phyloP scores from a whole-genome alignment of 2,888 invertebrate genomes.

The Drosophila atroscutellata region DNA sequence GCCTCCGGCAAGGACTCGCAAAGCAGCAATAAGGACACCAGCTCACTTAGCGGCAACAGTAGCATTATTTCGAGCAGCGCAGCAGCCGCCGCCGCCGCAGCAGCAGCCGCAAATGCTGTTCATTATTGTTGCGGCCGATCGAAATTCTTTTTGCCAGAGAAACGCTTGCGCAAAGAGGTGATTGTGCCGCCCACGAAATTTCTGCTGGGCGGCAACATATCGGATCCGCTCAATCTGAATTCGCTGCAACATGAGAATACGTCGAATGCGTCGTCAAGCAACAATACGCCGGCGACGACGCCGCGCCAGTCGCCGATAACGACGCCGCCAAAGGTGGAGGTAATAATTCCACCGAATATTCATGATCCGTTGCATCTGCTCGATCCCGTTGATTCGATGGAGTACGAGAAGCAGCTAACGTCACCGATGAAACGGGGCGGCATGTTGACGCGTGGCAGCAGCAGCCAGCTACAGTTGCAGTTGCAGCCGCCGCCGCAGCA shows the following conservation, averaged over 20 bases:
- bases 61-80: constrained; percentile 71
- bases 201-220: constrained; percentile 95
- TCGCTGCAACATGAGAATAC: constrained; percentile 93
- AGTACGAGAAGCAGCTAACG: constrained; percentile 92
- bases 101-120: constrained; percentile 59
- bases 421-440: constrained; percentile 88
- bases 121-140: constrained; percentile 85
- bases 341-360: constrained; percentile 96
- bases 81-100: constrained; percentile 44
- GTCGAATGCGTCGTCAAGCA: constrained; percentile 88
- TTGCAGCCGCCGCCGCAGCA: constrained; percentile 55
- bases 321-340: constrained; percentile 90
- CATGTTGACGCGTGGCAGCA: constrained; percentile 68
- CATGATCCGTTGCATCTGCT: constrained; percentile 95
- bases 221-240: constrained; percentile 96
- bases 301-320: constrained; percentile 89
- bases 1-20: constrained; percentile 54
- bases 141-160: constrained; percentile 91
- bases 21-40: constrained; percentile 71
- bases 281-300: constrained; percentile 93
- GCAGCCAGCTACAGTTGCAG: constrained; percentile 56
- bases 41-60: constrained; percentile 68
- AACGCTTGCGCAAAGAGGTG: constrained; percentile 90
- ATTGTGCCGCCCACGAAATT: constrained; percentile 97
- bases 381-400: constrained; percentile 91